Base-by-base conservation (phyloP, 2,888 invertebrate species). In the Cosmia pyralina region DNA sequence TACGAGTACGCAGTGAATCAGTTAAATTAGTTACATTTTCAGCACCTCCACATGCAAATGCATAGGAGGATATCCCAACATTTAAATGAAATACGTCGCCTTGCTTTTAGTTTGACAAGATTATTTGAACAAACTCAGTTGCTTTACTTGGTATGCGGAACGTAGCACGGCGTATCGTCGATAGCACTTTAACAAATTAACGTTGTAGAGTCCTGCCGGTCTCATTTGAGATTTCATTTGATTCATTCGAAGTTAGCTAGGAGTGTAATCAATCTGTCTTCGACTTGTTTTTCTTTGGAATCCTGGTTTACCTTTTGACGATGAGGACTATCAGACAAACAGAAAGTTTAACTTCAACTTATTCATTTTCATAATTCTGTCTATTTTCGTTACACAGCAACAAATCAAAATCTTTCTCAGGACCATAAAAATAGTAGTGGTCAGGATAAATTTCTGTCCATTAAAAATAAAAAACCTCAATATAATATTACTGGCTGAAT, bases 101-200 rank as follows among this genome's bases (percentile, higher is more conserved):
- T 11, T 60, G 19, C 53, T 67, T 50, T 62, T 55, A 62, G 60
- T 79, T 53, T 52, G 41, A 83, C 60, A 65, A 68, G 63, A 65
- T 58, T 73, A 48, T 75, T 68, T 64, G 48, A 41, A 68, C 22
- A 65, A 65, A 67, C 79, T 64, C 52, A 13, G 59, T 66, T 19
- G 11, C 41, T 63, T 59, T 79, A 75, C 52, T 81, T 83, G 34
- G 66, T 83, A 84, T 81, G 76, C 77, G n/a, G 59, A 53, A 38
- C 60, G 70, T 11, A 22, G 50, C 34, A 55, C 52, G 19, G 60
- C 57, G 58, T 67, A 82, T 70, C 69, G 63, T 64, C 71, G 63
- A 77, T 68, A 76, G 67, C 81, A 83, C 81, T 82, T 80, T 69
- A 69, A 75, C 76, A 83, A 80, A 83, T 81, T 84, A 81, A 83